Base-by-base conservation (phyloP, 1,140 invertebrate genomes). In the Drosophila suzukii region DNA sequence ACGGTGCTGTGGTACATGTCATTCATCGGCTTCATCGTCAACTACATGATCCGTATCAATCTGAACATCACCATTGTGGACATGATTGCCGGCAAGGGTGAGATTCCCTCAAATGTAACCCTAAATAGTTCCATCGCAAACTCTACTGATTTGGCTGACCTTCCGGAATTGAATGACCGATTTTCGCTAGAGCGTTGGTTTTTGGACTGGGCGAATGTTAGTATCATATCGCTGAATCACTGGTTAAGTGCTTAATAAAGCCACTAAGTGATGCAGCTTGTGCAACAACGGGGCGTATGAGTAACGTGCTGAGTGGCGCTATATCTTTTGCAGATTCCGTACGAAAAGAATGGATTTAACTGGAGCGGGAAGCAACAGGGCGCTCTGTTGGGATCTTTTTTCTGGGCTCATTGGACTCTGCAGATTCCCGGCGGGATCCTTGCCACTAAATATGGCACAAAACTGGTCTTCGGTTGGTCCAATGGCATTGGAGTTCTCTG, bases 1-100 rank as follows among this genome's bases (percentile, higher is more conserved):
- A 92, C 92, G 10, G 93, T 95, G 11, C 88, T 96, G 6, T 96
- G 95, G 95, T 93, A 94, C 59, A 76, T 96, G 75, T 93, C 94
- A 1, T 97, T 97, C 79, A 93, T 93, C 61, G 96, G 96, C 6
- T 96, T 97, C 67, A 95, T 94, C 5, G 94, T 96, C 34, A 96
- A 97, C 75, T 97, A 97, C 84, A 96, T 97, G 93, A 93, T 97
- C 54, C 93, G 97, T 27, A 96, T 97, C 20, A 97, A 97, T 91
- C 92, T 98, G 12, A 97, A 96, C 81, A 95, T 98, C n/a, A 96
- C 96, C 10, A 97, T 98, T 63, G 96, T 97, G 11, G 95, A 96
- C 17, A 98, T 98, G 96, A 95, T 97, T 1, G 92, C 94, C 44
- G 61, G 53, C 38, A 75, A 74, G 43, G 73, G 55, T 44, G 73